phyloP scores from a whole-genome alignment of 2,797 vertebrate species.

The Danio aesculapii region DNA sequence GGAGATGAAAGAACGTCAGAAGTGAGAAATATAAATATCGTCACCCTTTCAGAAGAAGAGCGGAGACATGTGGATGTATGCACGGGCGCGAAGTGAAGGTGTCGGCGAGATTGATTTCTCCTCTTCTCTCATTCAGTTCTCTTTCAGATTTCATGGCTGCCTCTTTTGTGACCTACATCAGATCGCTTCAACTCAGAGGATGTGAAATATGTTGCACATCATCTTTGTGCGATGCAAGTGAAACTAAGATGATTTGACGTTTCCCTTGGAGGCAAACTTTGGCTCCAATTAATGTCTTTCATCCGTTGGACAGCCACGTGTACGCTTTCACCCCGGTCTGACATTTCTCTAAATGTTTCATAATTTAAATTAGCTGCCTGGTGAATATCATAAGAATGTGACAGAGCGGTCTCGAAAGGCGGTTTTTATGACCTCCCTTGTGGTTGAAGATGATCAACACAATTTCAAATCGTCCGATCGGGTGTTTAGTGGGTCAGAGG shows the following conservation, averaged over 20 bases:
- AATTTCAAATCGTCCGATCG: not conserved
- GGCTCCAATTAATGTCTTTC: conserved; percentile 30
- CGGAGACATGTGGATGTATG: not conserved
- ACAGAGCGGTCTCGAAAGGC: not conserved
- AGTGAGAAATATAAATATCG: conserved; percentile 17
- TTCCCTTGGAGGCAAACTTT: conserved; percentile 31
- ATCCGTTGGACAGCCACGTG: conserved; percentile 25
- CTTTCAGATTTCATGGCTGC: not conserved
- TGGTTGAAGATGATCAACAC: conserved; percentile 32
- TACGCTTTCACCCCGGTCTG: conserved; percentile 31
- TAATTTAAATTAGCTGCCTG: conserved; percentile 19
- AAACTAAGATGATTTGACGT: conserved; percentile 56
- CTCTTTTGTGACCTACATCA: conserved; percentile 21
- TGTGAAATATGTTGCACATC: conserved; percentile 54
- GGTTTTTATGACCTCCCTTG: conserved; percentile 17
- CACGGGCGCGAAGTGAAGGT: not conserved
- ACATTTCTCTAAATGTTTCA: conserved; percentile 50
- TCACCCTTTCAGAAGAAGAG: not conserved
- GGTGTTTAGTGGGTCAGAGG: conserved; percentile 30
- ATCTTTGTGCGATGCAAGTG: not conserved
- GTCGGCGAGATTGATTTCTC: conserved; percentile 16
- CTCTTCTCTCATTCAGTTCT: not conserved
- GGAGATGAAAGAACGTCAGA: conserved; percentile 17
- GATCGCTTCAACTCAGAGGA: conserved; percentile 6
- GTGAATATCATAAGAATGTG: conserved; percentile 38